These are phyloP conservation scores for Caerostris extrusa DNA, from an alignment of 1,140 invertebrate species.

Conservation along the genomic window DNA sequence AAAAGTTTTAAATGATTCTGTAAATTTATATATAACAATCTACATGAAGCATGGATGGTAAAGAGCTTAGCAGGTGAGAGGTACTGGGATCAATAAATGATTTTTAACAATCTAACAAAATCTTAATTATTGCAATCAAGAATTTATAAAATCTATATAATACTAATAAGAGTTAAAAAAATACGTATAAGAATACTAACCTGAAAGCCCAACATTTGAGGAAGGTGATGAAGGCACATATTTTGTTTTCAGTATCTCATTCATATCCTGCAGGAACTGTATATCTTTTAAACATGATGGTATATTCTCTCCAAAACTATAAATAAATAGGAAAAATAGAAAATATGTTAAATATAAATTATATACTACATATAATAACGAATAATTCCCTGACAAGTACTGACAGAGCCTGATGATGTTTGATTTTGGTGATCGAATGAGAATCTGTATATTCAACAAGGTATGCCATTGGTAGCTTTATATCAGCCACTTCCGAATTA, in stretches of 20 bases:
- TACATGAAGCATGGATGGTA: too few relatives aligned
- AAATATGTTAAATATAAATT: background rate
- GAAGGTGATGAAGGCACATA: constrained; percentile 79
- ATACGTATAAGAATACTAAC: background rate
- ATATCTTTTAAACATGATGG: constrained; percentile 41
- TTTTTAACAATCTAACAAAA: background rate
- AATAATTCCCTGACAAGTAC: too few relatives aligned
- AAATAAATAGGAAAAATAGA: background rate
- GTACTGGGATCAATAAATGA: too few relatives aligned
- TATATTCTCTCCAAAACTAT: constrained; percentile 12
- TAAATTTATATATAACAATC: too few relatives aligned
- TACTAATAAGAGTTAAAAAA: background rate
- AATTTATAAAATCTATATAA: background rate
- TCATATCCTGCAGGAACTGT: constrained; percentile 84
- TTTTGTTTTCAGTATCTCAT: constrained; percentile 79
- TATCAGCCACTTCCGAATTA: too few relatives aligned
- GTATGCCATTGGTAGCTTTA: too few relatives aligned
- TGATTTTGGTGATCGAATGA: too few relatives aligned
- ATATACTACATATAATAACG: too few relatives aligned
- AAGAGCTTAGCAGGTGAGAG: too few relatives aligned
- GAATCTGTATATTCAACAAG: too few relatives aligned
- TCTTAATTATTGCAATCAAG: background rate
- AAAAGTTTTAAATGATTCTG: too few relatives aligned
- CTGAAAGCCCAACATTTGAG: constrained; percentile 4
- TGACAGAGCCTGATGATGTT: too few relatives aligned